Evolutionary conservation across 2,888 invertebrate species (phyloP), one percentile per base, ranked within the genome.

Genomic region (Synanthedon vespiformis): DNA sequence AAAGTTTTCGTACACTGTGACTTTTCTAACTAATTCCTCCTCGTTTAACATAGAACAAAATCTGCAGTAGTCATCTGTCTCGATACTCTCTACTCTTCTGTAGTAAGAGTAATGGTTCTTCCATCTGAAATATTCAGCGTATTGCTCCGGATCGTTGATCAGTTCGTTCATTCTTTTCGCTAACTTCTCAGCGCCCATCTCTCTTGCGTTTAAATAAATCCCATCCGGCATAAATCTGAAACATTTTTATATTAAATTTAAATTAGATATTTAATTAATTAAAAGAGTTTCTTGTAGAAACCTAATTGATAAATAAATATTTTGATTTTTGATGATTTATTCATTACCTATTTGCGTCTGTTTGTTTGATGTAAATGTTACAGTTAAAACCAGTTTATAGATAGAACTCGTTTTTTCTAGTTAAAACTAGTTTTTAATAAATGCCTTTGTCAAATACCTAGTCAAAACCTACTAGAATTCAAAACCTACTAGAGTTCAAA

Each of bases 141-240:
- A 86, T 40, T 67, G 52, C 0, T 71, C 70, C 2, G 69, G 70
- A 27, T 77, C 57, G 2, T 67, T 61, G 4, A 83, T 80, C 0
- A 87, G 57, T 18, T 68, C 63, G 50, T 72, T 55, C 63, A 87
- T 85, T 57, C 65, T 65, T 6, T 58, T 55, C 0, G 80, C 83
- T 49, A 87, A 58, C 49, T 68, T 59, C 16, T 57, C 11, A 0
- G 64, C 58, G 2, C 70, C 72, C 1, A 80, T 54, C 27, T 74
- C 60, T 56, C 61, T 64, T 13, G 77, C 83, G 54, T 86, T 65
- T 10, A 86, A 59, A 56, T 84, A 86, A 22, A 74, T 72, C 18
- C 75, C 73, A 13, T 79, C 71, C n/a, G 85, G 83, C 70, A 83
- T 64, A 54, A 83, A 84, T 54, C 85, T 85, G 77, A 16, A 72